These are phyloP conservation scores for Selenia dentaria DNA, from an alignment of 2,888 invertebrate genomes.

Conservation along the genomic window DNA sequence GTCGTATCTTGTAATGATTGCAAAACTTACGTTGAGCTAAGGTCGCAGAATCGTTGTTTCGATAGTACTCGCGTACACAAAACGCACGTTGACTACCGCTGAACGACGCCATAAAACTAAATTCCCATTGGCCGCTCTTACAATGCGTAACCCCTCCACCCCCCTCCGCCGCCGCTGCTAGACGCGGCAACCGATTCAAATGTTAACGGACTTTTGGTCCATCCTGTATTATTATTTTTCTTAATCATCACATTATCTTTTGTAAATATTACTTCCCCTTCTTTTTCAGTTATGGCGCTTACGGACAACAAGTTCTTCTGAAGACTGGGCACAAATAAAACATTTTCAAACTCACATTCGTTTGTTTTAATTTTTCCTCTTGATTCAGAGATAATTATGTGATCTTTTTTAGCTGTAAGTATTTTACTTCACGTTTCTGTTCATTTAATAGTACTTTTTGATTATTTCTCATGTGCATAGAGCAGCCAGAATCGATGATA, in stretches of 20 bases:
- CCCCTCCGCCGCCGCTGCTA: too few species aligned
- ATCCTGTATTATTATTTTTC: background rate
- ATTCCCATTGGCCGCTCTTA: too few species aligned
- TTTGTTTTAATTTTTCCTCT: background rate
- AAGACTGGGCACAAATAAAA: too few species aligned
- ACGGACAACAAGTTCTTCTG: slow-evolving; percentile 4
- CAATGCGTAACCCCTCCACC: too few species aligned
- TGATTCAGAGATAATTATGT: background rate
- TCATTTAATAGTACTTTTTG: background rate
- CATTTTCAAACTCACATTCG: background rate
- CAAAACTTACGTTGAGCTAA: too few species aligned
- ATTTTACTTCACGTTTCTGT: background rate
- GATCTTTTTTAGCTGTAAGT: background rate
- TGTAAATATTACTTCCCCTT: slow-evolving; percentile 1
- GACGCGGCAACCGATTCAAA: too few species aligned
- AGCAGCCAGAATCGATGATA: slow-evolving; percentile 4
- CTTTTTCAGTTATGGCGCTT: slow-evolving; percentile 3
- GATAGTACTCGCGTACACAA: too few species aligned
- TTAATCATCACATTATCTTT: background rate
- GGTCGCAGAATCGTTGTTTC: too few species aligned
- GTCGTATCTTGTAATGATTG: too few species aligned
- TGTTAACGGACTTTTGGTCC: too few species aligned
- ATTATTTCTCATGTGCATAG: slow-evolving; percentile 1
- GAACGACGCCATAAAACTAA: too few species aligned
- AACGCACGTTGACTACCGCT: too few species aligned